These are phyloP conservation scores for Ornithoptera priamus DNA, from an alignment of 2,888 invertebrate species.

Conservation along the genomic window DNA sequence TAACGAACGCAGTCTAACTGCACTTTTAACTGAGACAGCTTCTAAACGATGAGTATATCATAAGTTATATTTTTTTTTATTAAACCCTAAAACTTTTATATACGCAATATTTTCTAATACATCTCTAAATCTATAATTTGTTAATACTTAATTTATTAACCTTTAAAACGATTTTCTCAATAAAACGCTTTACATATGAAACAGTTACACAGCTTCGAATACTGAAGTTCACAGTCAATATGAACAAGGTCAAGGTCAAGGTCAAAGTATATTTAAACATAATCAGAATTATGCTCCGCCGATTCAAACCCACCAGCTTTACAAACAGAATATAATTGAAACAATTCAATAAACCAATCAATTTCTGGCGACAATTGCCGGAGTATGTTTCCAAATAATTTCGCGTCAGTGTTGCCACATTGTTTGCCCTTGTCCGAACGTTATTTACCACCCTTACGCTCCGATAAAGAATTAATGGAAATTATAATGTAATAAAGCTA, in stretches of 20 bases:
- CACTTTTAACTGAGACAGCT: too few relatives aligned
- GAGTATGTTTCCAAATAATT: constrained; percentile 3
- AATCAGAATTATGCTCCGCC: not conserved
- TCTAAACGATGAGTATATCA: too few relatives aligned
- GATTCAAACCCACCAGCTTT: not conserved
- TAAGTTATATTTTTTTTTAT: too few relatives aligned
- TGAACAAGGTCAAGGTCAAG: not conserved
- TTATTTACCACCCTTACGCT: constrained; percentile 6
- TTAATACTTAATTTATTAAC: too few relatives aligned
- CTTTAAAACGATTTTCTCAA: too few relatives aligned
- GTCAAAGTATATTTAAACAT: not conserved
- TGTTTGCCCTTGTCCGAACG: constrained; percentile 15
- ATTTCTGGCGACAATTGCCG: constrained; percentile 2
- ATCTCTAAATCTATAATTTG: too few relatives aligned
- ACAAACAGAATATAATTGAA: not conserved
- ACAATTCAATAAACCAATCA: constrained; percentile 6
- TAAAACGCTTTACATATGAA: too few relatives aligned
- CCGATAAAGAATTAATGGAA: constrained; percentile 9
- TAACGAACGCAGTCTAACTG: too few relatives aligned
- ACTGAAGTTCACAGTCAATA: not conserved
- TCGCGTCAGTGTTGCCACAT: constrained; percentile 5
- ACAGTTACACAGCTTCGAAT: too few relatives aligned
- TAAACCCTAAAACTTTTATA: too few relatives aligned
- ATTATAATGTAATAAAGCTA: constrained; percentile 7
- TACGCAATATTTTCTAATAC: too few relatives aligned